Evolutionary conservation across 2,888 invertebrate species (phyloP).

Genomic region (Apotomis turbidana): DNA sequence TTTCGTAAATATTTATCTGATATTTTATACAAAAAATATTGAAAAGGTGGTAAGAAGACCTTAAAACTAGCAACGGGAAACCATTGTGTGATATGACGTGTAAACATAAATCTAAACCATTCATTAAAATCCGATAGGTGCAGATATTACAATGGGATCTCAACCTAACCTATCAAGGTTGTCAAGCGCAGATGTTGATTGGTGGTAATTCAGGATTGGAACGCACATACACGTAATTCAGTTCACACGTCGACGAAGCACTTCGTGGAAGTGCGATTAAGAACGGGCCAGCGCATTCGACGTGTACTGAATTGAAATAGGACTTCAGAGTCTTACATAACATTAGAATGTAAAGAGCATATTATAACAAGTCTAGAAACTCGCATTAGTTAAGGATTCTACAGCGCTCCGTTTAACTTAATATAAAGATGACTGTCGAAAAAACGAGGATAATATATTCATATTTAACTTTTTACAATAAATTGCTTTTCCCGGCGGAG

Average conservation of each 20-base stretch:
- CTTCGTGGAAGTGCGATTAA: constrained; percentile 10
- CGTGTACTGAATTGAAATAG: neutral
- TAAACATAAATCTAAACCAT: no score
- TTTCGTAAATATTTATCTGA: no score
- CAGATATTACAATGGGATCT: no score
- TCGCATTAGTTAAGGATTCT: neutral
- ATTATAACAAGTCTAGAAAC: neutral
- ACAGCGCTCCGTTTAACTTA: neutral
- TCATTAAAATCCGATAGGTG: no score
- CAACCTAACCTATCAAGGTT: neutral
- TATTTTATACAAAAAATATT: no score
- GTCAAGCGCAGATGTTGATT: constrained; percentile 32
- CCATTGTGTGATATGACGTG: no score
- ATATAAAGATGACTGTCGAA: neutral
- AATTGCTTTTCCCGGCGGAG: neutral
- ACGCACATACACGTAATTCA: constrained; percentile 27
- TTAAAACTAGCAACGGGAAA: no score
- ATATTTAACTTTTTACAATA: neutral
- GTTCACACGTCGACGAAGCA: constrained; percentile 13
- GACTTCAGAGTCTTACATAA: neutral
- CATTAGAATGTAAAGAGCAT: neutral
- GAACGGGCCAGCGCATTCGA: neutral
- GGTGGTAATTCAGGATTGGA: constrained; percentile 30
- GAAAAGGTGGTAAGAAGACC: no score
- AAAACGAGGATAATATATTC: neutral